Percentiles rank a stretch among this genome's conserved stretches.
These are phyloP conservation scores for Eretmochelys imbricata DNA, from an alignment of 2,113 vertebrate species.

Conservation along the genomic window DNA sequence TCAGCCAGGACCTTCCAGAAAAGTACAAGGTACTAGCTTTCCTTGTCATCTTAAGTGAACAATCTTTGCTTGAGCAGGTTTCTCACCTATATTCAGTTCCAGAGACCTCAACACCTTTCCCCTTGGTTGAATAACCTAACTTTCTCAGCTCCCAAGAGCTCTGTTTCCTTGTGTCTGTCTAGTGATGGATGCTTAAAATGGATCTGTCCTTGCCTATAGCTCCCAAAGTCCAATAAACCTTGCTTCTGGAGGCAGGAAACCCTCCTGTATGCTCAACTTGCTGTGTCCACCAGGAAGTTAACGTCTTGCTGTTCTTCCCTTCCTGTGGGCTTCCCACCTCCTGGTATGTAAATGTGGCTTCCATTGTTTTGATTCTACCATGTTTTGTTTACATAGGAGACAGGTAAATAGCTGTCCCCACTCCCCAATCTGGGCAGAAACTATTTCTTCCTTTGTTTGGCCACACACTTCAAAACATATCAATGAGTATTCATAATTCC, in stretches of 20 bases:
- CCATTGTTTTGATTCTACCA: neutral
- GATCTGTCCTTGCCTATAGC: neutral
- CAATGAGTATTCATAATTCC: neutral
- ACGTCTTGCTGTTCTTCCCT: neutral
- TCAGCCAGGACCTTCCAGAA: neutral
- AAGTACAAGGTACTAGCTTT: neutral
- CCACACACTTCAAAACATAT: neutral
- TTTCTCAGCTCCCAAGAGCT: neutral
- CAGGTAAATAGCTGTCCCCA: neutral
- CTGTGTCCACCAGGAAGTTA: neutral
- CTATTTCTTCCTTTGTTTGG: neutral
- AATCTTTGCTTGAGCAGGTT: neutral
- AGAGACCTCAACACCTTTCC: neutral
- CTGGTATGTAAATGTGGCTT: neutral
- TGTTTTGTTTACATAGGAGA: neutral
- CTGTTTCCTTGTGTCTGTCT: neutral
- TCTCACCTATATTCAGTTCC: neutral
- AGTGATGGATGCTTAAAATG: neutral
- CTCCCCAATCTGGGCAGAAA: neutral
- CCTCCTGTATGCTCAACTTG: neutral
- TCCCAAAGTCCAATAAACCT: neutral
- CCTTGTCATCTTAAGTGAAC: neutral
- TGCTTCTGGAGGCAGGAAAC: neutral
- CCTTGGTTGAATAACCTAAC: neutral
- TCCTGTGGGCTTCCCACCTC: neutral